phyloP scores from a whole-genome alignment of 2,113 vertebrate species.

The Saimiri boliviensis region DNA sequence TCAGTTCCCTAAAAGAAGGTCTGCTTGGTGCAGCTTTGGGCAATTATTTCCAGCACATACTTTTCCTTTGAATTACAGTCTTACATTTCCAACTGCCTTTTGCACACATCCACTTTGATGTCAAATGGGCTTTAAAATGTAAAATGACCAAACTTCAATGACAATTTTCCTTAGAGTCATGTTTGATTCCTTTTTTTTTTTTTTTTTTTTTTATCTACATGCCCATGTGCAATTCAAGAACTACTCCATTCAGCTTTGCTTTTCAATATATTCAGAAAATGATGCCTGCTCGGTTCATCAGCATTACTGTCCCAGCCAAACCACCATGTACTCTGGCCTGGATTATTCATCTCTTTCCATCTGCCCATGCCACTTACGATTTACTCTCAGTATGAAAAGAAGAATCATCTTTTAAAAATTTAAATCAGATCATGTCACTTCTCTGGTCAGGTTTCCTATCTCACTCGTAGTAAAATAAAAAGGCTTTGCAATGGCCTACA shows the following conservation, averaged over 20 bases:
- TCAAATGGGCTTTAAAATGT: not conserved
- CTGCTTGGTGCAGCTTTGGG: not conserved
- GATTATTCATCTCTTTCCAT: not conserved
- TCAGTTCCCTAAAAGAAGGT: not conserved
- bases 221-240: not conserved
- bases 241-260: not conserved
- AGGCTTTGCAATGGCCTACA: not conserved
- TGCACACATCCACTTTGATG: not conserved
- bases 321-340: not conserved
- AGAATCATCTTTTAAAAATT: not conserved
- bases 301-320: not conserved
- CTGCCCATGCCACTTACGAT: not conserved
- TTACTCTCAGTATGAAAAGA: not conserved
- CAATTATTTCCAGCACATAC: not conserved
- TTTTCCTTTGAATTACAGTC: not conserved
- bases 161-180: not conserved
- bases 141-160: not conserved
- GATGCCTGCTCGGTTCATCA: not conserved
- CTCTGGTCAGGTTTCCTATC: not conserved
- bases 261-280: not conserved
- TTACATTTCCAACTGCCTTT: not conserved
- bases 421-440: not conserved
- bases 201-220: too few species aligned
- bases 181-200: not conserved
- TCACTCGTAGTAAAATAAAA: not conserved